phyloP scores from a whole-genome alignment of 2,113 vertebrate genomes.

The Grammomys surdaster region DNA sequence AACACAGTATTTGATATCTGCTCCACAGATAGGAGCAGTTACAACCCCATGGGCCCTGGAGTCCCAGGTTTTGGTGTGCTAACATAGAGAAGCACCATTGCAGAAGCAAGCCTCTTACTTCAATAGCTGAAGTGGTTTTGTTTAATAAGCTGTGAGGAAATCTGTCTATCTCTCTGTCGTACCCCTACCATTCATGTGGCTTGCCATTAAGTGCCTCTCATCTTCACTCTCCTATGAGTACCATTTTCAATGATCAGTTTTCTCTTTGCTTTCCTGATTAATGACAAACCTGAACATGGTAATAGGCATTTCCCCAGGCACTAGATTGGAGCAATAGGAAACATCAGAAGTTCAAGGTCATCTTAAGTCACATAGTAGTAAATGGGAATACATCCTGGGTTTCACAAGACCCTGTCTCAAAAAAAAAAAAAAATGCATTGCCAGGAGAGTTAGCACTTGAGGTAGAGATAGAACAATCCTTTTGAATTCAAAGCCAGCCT shows the following conservation, averaged over 20 bases:
- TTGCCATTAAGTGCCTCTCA: not conserved
- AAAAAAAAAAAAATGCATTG: not conserved
- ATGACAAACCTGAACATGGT: not conserved
- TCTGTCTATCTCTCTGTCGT: not conserved
- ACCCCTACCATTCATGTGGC: not conserved
- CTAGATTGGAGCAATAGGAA: not conserved
- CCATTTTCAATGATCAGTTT: conserved; percentile 48
- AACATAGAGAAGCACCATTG: not conserved
- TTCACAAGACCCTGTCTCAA: not conserved
- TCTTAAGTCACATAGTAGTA: not conserved
- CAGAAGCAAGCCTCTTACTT: not conserved
- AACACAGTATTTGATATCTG: not conserved
- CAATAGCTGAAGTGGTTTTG: not conserved
- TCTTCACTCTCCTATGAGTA: not conserved
- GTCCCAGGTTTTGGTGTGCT: not conserved
- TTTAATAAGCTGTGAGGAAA: not conserved
- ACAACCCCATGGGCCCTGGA: not conserved
- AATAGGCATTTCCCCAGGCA: not conserved
- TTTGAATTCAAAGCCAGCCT: not conserved
- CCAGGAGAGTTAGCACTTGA: not conserved
- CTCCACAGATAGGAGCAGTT: not conserved
- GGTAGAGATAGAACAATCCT: not conserved
- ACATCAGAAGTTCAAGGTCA: not conserved
- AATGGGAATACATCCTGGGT: not conserved
- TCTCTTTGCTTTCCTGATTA: not conserved